Evolutionary conservation across 2,113 vertebrate genomes (phyloP), one percentile per base, ranked within the genome.

Genomic region (Etheostoma spectabile): DNA sequence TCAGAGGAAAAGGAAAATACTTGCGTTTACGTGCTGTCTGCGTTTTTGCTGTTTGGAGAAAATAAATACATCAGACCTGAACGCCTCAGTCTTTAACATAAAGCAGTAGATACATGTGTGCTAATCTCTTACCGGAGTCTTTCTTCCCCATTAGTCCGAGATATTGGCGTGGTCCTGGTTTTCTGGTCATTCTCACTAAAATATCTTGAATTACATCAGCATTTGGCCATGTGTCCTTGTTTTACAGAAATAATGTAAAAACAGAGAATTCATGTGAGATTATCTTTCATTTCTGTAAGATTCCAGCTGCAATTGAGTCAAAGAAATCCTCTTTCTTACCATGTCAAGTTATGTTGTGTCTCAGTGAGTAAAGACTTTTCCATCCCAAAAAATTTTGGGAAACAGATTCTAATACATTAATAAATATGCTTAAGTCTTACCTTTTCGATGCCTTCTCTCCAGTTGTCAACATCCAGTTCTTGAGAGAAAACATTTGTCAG

Each of bases 21-120:
- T 96, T 95, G 96, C 95, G 92, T 96, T 96, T 97, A 33, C 94
- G 93, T 80, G 96, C 92, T 8, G 93, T 93, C 84, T 95, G 95
- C 61, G 92, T 92, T 35, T 94, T 96, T 85, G 94, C 96, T 97
- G 82, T 51, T 93, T 85, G 45, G 77, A 85, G 46, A 56, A 66
- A 66, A 81, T 6, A 46, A 48, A 71, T 12, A 27, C 38, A 33
- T 52, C 7, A 61, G 16, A 35, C 15, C 6, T 46, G 11, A 35
- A 42, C 2, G 15, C 38, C 59, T 2, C 52, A 22, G 2, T 51
- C 35, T 22, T 65, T 6, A 42, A 38, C 16, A 71, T 4, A 21
- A 35, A 27, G 19, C 14, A 55, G 18, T 14, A 18, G 5, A 59
- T 15, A 62, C n/a, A 22, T 15, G 15, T 1, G 2, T n/a, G 6